A percentile compares a stretch with the other conserved stretches of the same genome.
Conservation (phyloP, 2,888 invertebrate genomes). For the Pammene fasciana region DNA sequence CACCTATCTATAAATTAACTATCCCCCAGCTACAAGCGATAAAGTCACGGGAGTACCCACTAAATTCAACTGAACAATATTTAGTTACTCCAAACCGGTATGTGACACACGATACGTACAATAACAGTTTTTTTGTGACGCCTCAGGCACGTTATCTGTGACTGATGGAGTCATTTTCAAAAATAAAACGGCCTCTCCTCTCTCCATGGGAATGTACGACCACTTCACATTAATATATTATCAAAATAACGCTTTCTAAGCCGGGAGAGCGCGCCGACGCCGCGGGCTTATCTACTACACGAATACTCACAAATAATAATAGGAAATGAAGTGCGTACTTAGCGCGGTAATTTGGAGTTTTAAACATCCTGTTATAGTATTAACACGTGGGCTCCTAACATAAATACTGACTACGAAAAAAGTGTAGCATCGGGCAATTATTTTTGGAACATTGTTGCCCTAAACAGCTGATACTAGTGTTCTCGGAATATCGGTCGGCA, state of each 20-base stretch:
- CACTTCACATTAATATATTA: conserved; percentile 77
- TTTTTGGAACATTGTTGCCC: conserved; percentile 55
- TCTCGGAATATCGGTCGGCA: conserved; percentile 43
- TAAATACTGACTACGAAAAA: conserved; percentile 74
- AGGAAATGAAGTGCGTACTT: conserved; percentile 75
- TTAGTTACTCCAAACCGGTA: conserved; percentile 68
- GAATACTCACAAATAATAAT: conserved; percentile 75
- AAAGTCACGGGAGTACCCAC: conserved; percentile 62
- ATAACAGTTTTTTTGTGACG: conserved; percentile 70
- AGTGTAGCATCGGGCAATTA: conserved; percentile 64
- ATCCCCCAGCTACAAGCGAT: conserved; percentile 55
- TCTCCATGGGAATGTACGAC: conserved; percentile 68
- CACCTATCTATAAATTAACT: conserved; percentile 50
- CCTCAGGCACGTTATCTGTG: conserved; percentile 72
- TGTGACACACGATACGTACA: conserved; percentile 67
- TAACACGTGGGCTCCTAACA: conserved; percentile 71
- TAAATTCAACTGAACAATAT: conserved; percentile 63
- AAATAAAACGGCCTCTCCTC: conserved; percentile 76
- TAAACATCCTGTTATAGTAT: conserved; percentile 77
- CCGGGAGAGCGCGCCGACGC: conserved; percentile 54
- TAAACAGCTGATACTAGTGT: conserved; percentile 39
- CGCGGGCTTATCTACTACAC: conserved; percentile 66
- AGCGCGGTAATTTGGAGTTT: conserved; percentile 68
- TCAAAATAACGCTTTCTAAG: conserved; percentile 71
- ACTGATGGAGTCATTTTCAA: conserved; percentile 80